Base-by-base conservation (phyloP, 2,797 vertebrate species). In the Schizopygopsis malacanthus region DNA sequence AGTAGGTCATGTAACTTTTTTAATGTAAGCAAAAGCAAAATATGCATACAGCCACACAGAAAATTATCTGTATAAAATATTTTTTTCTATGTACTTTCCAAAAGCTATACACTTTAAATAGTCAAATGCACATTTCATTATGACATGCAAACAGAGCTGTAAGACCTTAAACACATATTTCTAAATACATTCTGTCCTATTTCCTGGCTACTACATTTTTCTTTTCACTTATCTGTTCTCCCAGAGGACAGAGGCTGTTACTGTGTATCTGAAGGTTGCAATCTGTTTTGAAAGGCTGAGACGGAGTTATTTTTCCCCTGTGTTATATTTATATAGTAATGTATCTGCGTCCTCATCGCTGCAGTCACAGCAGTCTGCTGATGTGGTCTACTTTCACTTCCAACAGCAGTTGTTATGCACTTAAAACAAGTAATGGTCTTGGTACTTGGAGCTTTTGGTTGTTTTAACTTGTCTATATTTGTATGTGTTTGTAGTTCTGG, bases 271-370 rank as follows among this genome's bases (percentile, higher is more conserved):
- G 52, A 28, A 54, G 47, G 2, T 76, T 76, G 28, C 10, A 45
- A 52, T 3, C 11, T 81, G 45, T 70, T 56, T 39, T 18, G 22
- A 2, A 54, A 71, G 37, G 47, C 73, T 52, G 13, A 37, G 18
- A n/a, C 37, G 28, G 8, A 71, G 12, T 41, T 54, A 50, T 12
- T 22, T 73, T 20, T 5, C 79, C n/a, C 4, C 39, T 37, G 15
- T 59, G n/a, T 59, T 59, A 67, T 67, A 54, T 59, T 82, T 82
- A 73, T 50, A 9, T 72, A 82, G 52, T 82, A 47, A 45, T 59
- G 16, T 61, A 20, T 73, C 18, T 22, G 13, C 12, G 3, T 83
- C 39, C n/a, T 45, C 1, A 63, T 43, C 13, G 6, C 37, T 9
- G 13, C 28, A 25, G 11, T 43, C 20, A 13, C 37, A 9, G 13